These are phyloP conservation scores for Intellagama lesueurii DNA, from an alignment of 2,797 vertebrate genomes.

Conservation along the genomic window DNA sequence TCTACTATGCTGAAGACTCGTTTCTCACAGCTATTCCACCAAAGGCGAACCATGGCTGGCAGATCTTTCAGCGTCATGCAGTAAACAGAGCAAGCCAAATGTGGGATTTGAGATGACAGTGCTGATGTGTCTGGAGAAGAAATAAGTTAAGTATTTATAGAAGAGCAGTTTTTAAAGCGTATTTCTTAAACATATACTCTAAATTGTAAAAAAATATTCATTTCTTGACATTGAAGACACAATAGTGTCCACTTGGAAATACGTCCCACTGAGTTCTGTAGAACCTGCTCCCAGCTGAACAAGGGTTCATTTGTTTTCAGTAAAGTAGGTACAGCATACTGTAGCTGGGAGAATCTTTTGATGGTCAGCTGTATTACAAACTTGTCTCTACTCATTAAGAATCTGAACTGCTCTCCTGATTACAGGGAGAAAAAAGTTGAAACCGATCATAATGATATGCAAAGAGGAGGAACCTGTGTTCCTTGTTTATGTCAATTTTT, in stretches of 20 bases:
- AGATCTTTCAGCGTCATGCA: slow-evolving; percentile 93
- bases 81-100: slow-evolving; percentile 95
- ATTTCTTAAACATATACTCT: background rate
- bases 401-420: background rate
- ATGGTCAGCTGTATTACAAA: background rate
- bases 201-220: background rate
- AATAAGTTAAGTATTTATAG: slow-evolving; percentile 38
- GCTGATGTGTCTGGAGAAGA: slow-evolving; percentile 77
- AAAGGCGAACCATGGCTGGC: slow-evolving; percentile 96
- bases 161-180: background rate
- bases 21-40: slow-evolving; percentile 99
- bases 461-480: background rate
- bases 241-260: background rate
- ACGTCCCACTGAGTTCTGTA: background rate
- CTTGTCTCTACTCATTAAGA: background rate
- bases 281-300: background rate
- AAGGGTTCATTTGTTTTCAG: background rate
- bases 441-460: background rate
- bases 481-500: background rate
- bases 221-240: background rate
- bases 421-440: background rate
- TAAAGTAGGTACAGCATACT: background rate
- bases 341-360: background rate
- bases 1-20: slow-evolving; percentile 91
- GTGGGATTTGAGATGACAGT: slow-evolving; percentile 88